phyloP scores from a whole-genome alignment of 2,113 vertebrate species.

The Ivindomyrus marchei region DNA sequence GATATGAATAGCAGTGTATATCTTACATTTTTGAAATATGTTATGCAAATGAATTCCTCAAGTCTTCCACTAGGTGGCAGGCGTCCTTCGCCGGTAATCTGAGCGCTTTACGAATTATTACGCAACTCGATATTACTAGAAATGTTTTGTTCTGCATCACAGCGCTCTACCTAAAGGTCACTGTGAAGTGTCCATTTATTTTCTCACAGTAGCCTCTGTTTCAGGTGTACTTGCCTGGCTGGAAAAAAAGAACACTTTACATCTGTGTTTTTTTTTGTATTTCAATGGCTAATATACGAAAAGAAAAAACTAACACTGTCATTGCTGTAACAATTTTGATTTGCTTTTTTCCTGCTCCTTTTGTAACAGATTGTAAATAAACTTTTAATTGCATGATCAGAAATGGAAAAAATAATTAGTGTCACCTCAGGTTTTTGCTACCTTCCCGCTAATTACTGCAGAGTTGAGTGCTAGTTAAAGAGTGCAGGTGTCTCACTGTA shows the following conservation, averaged over 20 bases:
- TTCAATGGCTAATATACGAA: neutral
- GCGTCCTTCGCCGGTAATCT: neutral
- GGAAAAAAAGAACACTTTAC: neutral
- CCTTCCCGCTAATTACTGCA: neutral
- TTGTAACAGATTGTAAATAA: neutral
- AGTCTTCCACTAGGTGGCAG: neutral
- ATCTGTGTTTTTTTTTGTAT: neutral
- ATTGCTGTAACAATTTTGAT: neutral
- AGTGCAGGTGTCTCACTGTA: neutral
- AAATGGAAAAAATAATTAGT: neutral
- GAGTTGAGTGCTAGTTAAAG: neutral
- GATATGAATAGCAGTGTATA: neutral
- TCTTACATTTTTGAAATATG: neutral
- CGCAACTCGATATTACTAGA: neutral
- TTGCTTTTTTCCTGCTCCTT: neutral
- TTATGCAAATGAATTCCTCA: neutral
- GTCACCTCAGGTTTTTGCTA: neutral
- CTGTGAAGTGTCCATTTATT: conserved; percentile 12
- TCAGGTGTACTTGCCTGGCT: neutral
- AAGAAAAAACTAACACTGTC: neutral
- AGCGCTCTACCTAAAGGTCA: conserved; percentile 1
- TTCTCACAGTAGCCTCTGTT: neutral
- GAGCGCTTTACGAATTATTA: neutral
- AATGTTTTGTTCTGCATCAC: neutral
- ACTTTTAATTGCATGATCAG: neutral